Evolutionary conservation across 1,140 invertebrate species (phyloP), one percentile per base, ranked within the genome.

Genomic region (Drosophila eugracilis): DNA sequence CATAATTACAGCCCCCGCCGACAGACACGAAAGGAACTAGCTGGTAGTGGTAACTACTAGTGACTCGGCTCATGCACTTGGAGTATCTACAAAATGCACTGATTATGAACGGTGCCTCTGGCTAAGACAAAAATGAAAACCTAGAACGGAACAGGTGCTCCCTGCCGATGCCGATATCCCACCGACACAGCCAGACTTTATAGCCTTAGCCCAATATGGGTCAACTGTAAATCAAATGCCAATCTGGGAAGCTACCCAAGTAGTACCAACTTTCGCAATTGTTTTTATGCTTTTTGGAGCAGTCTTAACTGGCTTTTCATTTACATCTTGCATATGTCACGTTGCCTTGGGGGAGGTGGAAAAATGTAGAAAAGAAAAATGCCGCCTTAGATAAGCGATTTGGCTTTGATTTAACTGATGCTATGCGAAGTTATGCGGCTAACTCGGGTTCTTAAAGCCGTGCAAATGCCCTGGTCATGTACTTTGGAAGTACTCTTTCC

Each of bases 361-460:
- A 69, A 44, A 21, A 10, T 17, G 60, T 54, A 72, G 48, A 72
- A 59, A 55, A 75, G 75, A 59, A 55, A 75, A 78, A 75, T 26
- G 83, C 83, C 83, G 83, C 74, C 85, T 78, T 67, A 83, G 83
- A 88, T 88, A 85, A 85, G 81, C 76, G 76, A 85, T 77, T 81
- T 77, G 53, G 73, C 77, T 86, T 66, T 80, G 81, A 85, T 85
- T 81, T 85, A 85, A 85, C 81, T 85, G 81, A 85, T 86, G 81
- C 73, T 85, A 85, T 85, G 81, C 34, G 81, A 49, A 86, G 77
- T 80, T 85, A 85, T 85, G 81, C 83, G 53, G 75, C 41, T n/a
- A 17, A 42, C 19, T 42, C 41, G 41, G 12, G 12, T 4, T 22
- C 41, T n/a, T 41, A 10, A 15, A 52, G 53, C 34, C 48, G 53